These are phyloP conservation scores for Coluber constrictor DNA, from an alignment of 2,797 vertebrate genomes.

Conservation along the genomic window DNA sequence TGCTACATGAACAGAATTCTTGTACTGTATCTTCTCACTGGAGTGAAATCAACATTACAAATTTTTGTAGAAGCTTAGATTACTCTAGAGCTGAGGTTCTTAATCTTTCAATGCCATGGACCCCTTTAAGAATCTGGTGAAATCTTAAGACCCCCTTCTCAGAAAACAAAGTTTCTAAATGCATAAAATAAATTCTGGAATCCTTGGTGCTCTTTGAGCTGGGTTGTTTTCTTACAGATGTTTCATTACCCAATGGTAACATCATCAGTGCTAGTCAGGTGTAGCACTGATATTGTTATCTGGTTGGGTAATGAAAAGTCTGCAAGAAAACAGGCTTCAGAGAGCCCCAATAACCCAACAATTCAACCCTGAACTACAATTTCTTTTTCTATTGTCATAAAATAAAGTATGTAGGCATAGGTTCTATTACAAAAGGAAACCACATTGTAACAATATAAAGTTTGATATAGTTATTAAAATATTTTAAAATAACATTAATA, in stretches of 20 bases:
- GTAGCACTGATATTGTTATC: too few relatives aligned
- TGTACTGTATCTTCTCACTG: neutral
- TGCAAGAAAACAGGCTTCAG: too few relatives aligned
- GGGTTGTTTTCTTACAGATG: neutral
- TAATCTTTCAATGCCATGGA: neutral
- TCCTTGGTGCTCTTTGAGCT: neutral
- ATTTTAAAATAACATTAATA: neutral
- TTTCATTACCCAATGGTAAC: neutral
- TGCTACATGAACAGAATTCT: slow-evolving; percentile 4
- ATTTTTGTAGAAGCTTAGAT: neutral
- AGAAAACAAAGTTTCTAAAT: neutral
- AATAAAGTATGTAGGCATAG: neutral
- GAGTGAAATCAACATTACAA: neutral
- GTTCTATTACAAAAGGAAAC: neutral
- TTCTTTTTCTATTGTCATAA: neutral
- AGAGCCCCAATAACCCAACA: neutral
- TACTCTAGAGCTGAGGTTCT: neutral
- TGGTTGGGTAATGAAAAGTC: too few relatives aligned
- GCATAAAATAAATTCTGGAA: neutral
- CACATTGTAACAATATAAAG: neutral
- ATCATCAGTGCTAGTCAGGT: neutral
- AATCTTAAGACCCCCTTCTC: neutral
- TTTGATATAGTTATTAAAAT: neutral
- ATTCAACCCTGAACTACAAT: neutral
- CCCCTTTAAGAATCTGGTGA: neutral